Evolutionary conservation across 1,140 invertebrate species (phyloP), one percentile per base, ranked within the genome.

Genomic region (Olivierus martensii): DNA sequence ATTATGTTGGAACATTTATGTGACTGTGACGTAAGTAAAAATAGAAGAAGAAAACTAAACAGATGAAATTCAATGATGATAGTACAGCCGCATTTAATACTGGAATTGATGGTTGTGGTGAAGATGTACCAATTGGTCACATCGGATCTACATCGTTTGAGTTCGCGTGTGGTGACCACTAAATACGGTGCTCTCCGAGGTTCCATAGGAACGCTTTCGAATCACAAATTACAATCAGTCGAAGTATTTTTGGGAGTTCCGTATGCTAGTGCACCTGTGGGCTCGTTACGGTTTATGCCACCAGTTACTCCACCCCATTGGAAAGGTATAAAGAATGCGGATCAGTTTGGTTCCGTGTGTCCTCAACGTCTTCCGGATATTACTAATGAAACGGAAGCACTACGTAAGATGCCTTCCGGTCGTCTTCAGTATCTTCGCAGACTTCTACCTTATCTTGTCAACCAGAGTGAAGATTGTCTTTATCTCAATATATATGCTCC

Each of bases 401-500:
- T 87, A 6, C 72, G 89, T 44, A 71, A 88, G 58, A 84, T 91
- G 63, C 87, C 91, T 5, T 81, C 79, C 56, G 89, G 87, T 2
- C 72, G 89, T 43, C 71, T 89, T 56, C 83, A 90, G 63, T 87
- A 89, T 65, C 75, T 95, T 49, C 83, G 82, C 64, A 75, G 87
- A 62, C 75, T 95, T 64, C 69, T 89, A 56, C 86, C 87, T 9
- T 84, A 86, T 67, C 74, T 96, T 46, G 78, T 78, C 59, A 84
- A 93, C 65, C 89, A 95, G 71, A 88, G 81, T 59, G 93, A 97
- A 73, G 93, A 97, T 73, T 97, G 93, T 67, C 78, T 97, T 34
- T 95, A 94, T 69, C 74, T 97, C 58, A 97, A 97, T 69, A 87
- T 98, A 65, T 96, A 94, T 71, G 84, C 89, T 6, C 93, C 93